Evolutionary conservation across 2,797 vertebrate genomes (phyloP), one percentile per base, ranked within the genome.

Genomic region (Cuculus canorus): DNA sequence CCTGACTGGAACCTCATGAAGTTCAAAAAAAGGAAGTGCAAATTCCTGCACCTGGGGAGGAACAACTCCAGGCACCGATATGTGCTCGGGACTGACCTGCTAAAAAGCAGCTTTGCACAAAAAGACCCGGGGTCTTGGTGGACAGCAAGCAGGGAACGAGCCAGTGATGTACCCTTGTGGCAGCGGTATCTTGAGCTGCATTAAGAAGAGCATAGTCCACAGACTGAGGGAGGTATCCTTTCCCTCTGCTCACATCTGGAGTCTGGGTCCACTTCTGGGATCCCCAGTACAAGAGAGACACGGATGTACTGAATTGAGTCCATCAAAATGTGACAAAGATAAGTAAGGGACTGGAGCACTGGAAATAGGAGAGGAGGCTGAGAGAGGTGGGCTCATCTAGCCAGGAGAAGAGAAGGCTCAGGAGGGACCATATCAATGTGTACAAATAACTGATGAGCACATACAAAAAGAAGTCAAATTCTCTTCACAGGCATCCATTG

Each of bases 161-260:
- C 6, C 63, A 56, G 25, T 1, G 0, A 32, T 15, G 6, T 32
- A 15, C 8, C n/a, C 13, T 30, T 5, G 1, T 41, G 39, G 35
- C 48, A 37, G 5, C 1, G 0, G 24, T 16, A 7, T 16, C 64
- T 14, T 16, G 22, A 27, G 23, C 63, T 79, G 23, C 66, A 48
- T 37, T 43, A 61, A 87, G 53, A 61, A 87, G 53, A 47, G 6
- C 7, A 5, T 4, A 10, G 27, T 28, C 37, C 13, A 11, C 37
- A 35, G 18, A 9, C 7, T 35, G 25, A 45, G 39, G 33, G 35
- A 43, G 22, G 5, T 14, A 69, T 48, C 60, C 15, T 71, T 48
- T 17, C 22, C 8, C 6, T 73, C 30, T 39, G 11, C n/a, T 52
- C 10, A 35, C 4, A 3, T 14, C 39, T n/a, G n/a, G 25, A 52